Base-by-base conservation (phyloP, 2,888 invertebrate species). In the Drosophila fulvimacula region DNA sequence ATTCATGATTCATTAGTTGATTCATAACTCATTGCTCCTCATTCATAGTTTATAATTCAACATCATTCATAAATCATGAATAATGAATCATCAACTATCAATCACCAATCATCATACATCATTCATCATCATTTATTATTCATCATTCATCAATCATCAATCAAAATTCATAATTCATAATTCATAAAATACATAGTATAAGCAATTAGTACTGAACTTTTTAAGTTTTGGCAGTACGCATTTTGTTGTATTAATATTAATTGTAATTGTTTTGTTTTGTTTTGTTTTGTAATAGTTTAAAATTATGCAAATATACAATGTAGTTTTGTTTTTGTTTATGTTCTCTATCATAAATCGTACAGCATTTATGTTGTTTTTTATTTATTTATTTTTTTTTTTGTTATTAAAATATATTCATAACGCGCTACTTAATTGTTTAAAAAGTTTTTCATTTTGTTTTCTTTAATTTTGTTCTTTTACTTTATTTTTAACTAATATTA, bases 181-280 rank as follows among this genome's bases (percentile, higher is more conserved):
- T 61, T 62, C 66, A 64, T 75, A 74, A 48, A 64, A 68, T 73
- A 72, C 53, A 63, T 63, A 46, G 46, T 46, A 46, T 75, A 81
- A 83, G 81, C 84, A 86, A 83, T 81, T 86, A 88, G 89, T 85
- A 89, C 87, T 81, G 89, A 90, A 90, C 90, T 91, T 90, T 91
- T 81, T 79, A 91, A 91, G 90, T 91, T 91, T 90, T 91, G 90
- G 91, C 91, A 90, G 90, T 91, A 83, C 88, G 88, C 81, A 86
- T 61, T 78, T 74, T 64, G 56, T 55, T 41, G 30, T 41, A 30
- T 41, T 55, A 55, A 41, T 39, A 52, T 52, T 52, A 52, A 52
- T 52, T 38, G 36, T 52, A 52, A 52, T 38, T 67, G 17, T 71
- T 76, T 42, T 49, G 15, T 34, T 51, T n/a, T n/a, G n/a, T n/a